Percentiles rank a stretch among this genome's conserved stretches.
phyloP scores from a whole-genome alignment of 2,888 invertebrate genomes.

The Leuctra nigra region DNA sequence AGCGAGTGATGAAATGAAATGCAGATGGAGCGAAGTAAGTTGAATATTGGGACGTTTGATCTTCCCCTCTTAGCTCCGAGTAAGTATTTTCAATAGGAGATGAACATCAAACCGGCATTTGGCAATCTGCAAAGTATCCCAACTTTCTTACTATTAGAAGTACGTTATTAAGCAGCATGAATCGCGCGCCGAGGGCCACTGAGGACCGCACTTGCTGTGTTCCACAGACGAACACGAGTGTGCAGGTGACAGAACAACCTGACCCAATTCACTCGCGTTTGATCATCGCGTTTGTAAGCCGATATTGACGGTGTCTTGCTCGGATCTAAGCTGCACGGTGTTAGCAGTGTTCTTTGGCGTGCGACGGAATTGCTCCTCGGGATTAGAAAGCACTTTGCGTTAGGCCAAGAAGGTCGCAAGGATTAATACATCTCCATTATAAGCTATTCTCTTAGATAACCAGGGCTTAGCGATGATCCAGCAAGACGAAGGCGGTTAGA shows the following conservation, averaged over 20 bases:
- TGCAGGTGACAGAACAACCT: too few species aligned
- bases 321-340: too few species aligned
- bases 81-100: background rate
- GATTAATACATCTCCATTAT: constrained; percentile 3
- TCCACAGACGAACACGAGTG: too few species aligned
- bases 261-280: too few species aligned
- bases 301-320: too few species aligned
- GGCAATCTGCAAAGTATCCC: constrained; percentile 1
- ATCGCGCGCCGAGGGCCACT: too few species aligned
- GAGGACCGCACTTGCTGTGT: too few species aligned
- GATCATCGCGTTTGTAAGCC: too few species aligned
- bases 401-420: constrained; percentile 1
- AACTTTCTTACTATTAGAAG: too few species aligned
- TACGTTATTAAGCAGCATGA: too few species aligned
- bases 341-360: constrained; percentile 3
- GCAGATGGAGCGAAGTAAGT: constrained; percentile 12
- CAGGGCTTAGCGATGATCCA: background rate
- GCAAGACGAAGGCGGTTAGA: background rate
- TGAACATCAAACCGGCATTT: background rate
- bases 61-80: background rate
- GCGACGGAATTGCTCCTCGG: constrained; percentile 7
- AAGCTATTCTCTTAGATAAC: constrained; percentile 22
- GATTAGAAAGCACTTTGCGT: constrained; percentile 12
- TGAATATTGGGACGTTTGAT: constrained; percentile 8
- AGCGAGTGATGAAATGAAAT: constrained; percentile 1